Evolutionary conservation across 1,140 invertebrate genomes (phyloP).

Genomic region (Drosophila pruinosa): DNA sequence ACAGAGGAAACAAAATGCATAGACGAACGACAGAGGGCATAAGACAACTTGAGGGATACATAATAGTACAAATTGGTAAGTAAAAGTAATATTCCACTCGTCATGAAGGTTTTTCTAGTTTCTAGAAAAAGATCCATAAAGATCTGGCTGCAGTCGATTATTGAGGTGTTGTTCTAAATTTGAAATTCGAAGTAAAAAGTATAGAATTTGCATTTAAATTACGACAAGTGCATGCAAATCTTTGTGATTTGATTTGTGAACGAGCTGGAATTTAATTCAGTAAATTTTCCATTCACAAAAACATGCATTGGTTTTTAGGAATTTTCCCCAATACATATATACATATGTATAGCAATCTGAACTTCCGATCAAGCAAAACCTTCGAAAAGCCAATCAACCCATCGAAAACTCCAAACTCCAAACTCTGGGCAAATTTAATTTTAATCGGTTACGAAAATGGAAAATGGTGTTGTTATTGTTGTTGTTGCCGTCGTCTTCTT

Average conservation of each 20-base stretch:
- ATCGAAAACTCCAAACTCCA: slow-evolving; percentile 20
- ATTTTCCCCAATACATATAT: slow-evolving; percentile 22
- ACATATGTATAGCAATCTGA: slow-evolving; percentile 17
- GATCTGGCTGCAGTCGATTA: neutral
- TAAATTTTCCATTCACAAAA: slow-evolving; percentile 56
- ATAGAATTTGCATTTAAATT: slow-evolving; percentile 36
- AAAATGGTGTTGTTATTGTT: neutral
- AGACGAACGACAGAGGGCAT: neutral
- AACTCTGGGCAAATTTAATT: slow-evolving; percentile 43
- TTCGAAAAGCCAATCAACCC: slow-evolving; percentile 16
- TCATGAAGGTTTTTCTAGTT: no score
- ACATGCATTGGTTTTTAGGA: slow-evolving; percentile 30
- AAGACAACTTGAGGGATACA: no score
- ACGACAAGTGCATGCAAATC: slow-evolving; percentile 55
- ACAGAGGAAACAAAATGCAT: neutral
- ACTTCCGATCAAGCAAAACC: slow-evolving; percentile 24
- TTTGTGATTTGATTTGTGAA: slow-evolving; percentile 10
- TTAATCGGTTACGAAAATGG: slow-evolving; percentile 47
- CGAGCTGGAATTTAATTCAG: slow-evolving; percentile 39
- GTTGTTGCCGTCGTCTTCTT: neutral
- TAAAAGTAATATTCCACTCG: no score
- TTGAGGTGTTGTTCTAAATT: slow-evolving; percentile 18
- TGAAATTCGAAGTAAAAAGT: slow-evolving; percentile 36
- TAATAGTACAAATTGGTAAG: no score
- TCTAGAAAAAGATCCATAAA: neutral